Base-by-base conservation (phyloP, 2,113 vertebrate species). In the Herpetotheres cachinnans region DNA sequence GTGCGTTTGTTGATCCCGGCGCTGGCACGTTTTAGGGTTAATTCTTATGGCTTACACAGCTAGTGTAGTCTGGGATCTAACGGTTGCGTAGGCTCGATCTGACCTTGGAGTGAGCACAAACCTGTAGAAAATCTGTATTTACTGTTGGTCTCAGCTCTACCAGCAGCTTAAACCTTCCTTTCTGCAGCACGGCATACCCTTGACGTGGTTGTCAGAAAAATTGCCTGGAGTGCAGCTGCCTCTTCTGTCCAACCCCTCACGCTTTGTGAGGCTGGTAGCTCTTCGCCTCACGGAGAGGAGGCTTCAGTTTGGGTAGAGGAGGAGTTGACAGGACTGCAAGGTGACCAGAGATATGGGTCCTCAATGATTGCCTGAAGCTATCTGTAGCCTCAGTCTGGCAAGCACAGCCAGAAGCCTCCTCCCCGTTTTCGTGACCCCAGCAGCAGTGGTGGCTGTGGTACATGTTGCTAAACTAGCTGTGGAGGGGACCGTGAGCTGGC, bases 1-100 rank as follows among this genome's bases (percentile, higher is more conserved):
- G 47, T 66, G 34, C 27, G 9, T 71, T 85, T 92, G 7, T 79
- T 3, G 4, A 59, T 56, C n/a, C 29, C 4, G 5, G 16, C n/a
- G n/a, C 72, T 0, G 0, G 40, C 22, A 19, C 2, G 0, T 56
- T 34, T 80, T 36, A 70, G 25, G 59, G n/a, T 77, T 80, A 55
- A 65, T 83, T 83, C 70, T 71, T 36, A 13, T 3, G 16, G 70
- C 46, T 59, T 71, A 44, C 27, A 47, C 20, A 76, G 10, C 5
- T 11, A 20, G 19, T 30, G 34, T 82, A 59, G 49, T 8, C 44
- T 90, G 38, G 29, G 79, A 88, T 67, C 71, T 82, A 59, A 63
- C 7, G 13, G 10, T 89, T 94, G 30, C 30, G 69, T 76, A 38
- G 22, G 6, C 72, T 95, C 92, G 34, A 56, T 40, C 27, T 74